These are phyloP conservation scores for Erythrocercus mccallii DNA, from an alignment of 2,113 vertebrate species.

Conservation along the genomic window DNA sequence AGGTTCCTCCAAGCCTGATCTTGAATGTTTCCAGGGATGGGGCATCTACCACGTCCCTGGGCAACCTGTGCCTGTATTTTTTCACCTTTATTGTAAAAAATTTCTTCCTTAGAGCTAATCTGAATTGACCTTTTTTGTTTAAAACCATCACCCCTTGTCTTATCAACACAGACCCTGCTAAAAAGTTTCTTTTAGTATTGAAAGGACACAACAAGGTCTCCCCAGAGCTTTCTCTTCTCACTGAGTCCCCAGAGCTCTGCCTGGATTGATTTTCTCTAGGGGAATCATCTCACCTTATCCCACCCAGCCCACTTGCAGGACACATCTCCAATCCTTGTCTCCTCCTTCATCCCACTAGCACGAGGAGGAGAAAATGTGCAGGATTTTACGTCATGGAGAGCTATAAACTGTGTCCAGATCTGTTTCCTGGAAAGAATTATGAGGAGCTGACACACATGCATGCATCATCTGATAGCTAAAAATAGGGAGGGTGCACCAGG, in stretches of 20 bases:
- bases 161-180: neutral
- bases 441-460: neutral
- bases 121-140: neutral
- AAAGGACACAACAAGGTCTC: neutral
- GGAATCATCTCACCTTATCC: neutral
- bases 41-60: neutral
- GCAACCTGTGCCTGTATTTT: neutral
- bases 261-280: neutral
- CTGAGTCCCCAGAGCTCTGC: neutral
- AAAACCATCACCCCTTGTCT: neutral
- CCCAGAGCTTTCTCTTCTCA: neutral
- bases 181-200: neutral
- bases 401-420: neutral
- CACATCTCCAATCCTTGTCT: neutral
- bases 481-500: neutral
- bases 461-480: neutral
- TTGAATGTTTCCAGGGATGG: neutral
- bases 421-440: neutral
- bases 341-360: neutral
- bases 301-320: neutral
- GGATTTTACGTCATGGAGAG: neutral
- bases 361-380: neutral
- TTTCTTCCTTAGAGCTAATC: neutral
- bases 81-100: neutral
- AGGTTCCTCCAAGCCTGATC: neutral